Evolutionary conservation across 1,140 invertebrate species (phyloP).

Genomic region (Drosophila nigrodunni): DNA sequence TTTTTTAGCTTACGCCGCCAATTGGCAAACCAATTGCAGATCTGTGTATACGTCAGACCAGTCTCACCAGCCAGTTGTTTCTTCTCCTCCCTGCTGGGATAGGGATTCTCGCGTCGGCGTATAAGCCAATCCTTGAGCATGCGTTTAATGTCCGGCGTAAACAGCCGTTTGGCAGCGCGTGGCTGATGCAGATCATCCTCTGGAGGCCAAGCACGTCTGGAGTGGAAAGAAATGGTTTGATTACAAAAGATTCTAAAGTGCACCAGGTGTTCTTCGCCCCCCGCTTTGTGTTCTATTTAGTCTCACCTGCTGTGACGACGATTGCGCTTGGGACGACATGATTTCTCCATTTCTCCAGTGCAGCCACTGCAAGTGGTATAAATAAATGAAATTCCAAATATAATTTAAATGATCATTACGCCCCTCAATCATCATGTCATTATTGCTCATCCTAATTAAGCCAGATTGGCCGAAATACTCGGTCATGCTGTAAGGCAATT

Average conservation of each 20-base stretch:
- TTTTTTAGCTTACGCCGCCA: constrained; percentile 91
- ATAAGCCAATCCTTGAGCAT: constrained; percentile 90
- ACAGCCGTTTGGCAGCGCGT: constrained; percentile 88
- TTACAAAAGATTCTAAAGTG: too few relatives aligned
- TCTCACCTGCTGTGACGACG: constrained; percentile 85
- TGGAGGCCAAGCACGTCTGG: constrained; percentile 79
- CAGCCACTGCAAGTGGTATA: constrained; percentile 30
- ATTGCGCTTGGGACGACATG: constrained; percentile 86
- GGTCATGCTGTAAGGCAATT: constrained; percentile 57
- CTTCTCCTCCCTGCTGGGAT: constrained; percentile 90
- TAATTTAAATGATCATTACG: constrained; percentile 19
- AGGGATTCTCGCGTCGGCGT: constrained; percentile 89
- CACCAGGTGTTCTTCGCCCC: too few relatives aligned
- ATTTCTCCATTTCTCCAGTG: constrained; percentile 56
- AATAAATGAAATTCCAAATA: constrained; percentile 19
- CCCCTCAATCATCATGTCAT: constrained; percentile 6
- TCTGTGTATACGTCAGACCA: constrained; percentile 90
- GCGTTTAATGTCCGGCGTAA: constrained; percentile 90
- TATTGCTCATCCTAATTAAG: constrained; percentile 57
- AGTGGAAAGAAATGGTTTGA: not conserved
- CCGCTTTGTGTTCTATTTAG: not conserved
- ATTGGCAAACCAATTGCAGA: constrained; percentile 92
- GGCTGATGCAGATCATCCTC: constrained; percentile 83
- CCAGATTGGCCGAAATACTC: constrained; percentile 48
- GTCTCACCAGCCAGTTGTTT: constrained; percentile 89